Conservation (phyloP, 2,113 vertebrate genomes). For the Oophaga pumilio region DNA sequence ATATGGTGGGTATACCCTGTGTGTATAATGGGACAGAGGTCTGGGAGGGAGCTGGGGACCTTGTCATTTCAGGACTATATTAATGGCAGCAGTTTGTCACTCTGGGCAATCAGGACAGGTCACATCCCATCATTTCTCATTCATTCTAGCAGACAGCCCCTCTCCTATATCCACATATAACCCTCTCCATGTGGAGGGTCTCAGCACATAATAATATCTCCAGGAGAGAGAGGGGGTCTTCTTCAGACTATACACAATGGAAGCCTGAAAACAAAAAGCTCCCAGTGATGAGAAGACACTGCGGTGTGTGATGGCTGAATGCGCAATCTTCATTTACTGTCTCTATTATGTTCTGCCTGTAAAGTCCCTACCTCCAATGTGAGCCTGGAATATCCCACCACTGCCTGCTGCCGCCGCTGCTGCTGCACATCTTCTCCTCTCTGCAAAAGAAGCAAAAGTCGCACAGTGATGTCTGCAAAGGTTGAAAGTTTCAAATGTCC, state of each 20-base stretch:
- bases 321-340: constrained; percentile 33
- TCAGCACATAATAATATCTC: constrained; percentile 9
- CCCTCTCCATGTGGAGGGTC: constrained; percentile 35
- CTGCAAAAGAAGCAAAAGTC: not conserved
- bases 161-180: not conserved
- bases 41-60: constrained; percentile 10
- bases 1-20: constrained; percentile 16
- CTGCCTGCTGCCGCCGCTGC: too few relatives aligned
- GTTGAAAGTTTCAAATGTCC: too few relatives aligned
- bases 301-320: not conserved
- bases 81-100: constrained; percentile 48
- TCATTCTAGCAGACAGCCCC: constrained; percentile 40
- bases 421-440: not conserved
- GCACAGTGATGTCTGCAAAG: too few relatives aligned
- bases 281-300: constrained; percentile 22
- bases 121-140: constrained; percentile 43
- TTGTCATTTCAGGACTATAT: constrained; percentile 51
- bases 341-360: constrained; percentile 29
- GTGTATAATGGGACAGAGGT: constrained; percentile 25
- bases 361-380: not conserved
- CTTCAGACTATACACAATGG: not conserved
- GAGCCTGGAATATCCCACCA: not conserved
- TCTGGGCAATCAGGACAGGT: constrained; percentile 49
- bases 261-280: constrained; percentile 7
- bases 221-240: not conserved